Evolutionary conservation across 2,113 vertebrate genomes (phyloP), one percentile per base, ranked within the genome.

Genomic region (Syngnathoides biaculeatus): DNA sequence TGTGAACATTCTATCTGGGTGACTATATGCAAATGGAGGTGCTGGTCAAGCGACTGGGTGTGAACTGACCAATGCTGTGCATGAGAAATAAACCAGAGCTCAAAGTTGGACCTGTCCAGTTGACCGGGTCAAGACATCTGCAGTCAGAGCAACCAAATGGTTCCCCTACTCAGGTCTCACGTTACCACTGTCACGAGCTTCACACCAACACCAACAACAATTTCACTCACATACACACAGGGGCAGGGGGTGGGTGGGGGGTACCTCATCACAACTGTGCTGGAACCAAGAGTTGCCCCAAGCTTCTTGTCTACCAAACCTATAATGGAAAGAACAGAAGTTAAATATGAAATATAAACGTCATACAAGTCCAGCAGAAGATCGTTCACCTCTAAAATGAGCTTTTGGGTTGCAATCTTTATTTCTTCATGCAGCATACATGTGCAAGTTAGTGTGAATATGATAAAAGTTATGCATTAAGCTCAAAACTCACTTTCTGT

Each of bases 21-120:
- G 71, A 63, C 61, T 65, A 52, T 63, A 45, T 77, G 61, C 62
- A 79, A 88, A 73, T 78, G 74, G 56, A 52, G 53, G 12, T 61
- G 38, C 71, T 43, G 72, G 70, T 80, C 59, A 69, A 63, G 69
- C 84, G 80, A 59, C 78, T 67, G 75, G 88, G 88, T 87, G 87
- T 88, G 91, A 92, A 88, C 84, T 88, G 91, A 89, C 91, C 92
- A 92, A 92, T 93, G 87, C 84, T 87, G 91, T 91, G 89, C 78
- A 89, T 91, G 89, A 77, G 91, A 92, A 85, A 86, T 85, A 92
- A 93, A 79, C 92, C 93, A 90, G 92, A 91, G 92, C 83, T 86
- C 88, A 92, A 90, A 91, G 80, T 90, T 92, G 92, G 90, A 89
- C 89, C 91, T 89, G 86, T 84, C 86, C 74, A 78, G 91, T 92